Percentiles rank a stretch among this genome's conserved stretches.
These are phyloP conservation scores for Caradrina clavipalpis DNA, from an alignment of 2,888 invertebrate species.

Conservation along the genomic window DNA sequence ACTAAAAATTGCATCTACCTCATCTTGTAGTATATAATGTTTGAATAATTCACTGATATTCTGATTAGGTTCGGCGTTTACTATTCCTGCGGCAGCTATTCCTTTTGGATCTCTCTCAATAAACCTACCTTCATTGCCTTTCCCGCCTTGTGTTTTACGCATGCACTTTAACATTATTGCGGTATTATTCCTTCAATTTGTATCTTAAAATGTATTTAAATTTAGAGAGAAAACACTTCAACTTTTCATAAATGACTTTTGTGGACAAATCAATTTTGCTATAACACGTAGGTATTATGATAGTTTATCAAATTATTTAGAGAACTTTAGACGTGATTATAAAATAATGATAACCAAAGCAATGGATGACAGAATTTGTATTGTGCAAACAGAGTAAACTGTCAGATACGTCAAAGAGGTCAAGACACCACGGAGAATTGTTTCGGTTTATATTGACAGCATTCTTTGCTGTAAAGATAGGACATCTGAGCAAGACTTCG, in stretches of 20 bases:
- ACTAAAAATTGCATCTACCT: slow-evolving; percentile 69
- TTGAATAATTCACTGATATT: slow-evolving; percentile 58
- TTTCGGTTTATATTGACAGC: slow-evolving; percentile 5
- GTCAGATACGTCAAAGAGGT: slow-evolving; percentile 3
- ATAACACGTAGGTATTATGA: no score
- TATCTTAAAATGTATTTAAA: not conserved
- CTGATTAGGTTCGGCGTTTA: slow-evolving; percentile 58
- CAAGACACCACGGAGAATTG: not conserved
- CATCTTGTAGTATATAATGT: slow-evolving; percentile 70
- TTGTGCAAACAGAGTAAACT: not conserved
- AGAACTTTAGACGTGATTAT: no score
- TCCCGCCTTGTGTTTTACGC: slow-evolving; percentile 65
- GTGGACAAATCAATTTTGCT: no score
- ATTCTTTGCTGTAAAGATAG: not conserved
- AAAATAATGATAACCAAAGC: no score
- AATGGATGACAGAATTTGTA: no score
- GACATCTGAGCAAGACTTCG: no score
- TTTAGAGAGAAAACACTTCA: no score
- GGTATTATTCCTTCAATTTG: not conserved
- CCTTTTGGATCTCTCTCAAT: slow-evolving; percentile 66
- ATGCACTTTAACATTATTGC: slow-evolving; percentile 21
- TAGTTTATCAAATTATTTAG: no score
- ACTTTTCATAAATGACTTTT: no score
- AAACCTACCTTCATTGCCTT: slow-evolving; percentile 73
- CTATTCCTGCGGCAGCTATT: slow-evolving; percentile 71